Base-by-base conservation (phyloP, 2,113 vertebrate genomes). In the Corythoichthys intestinalis region DNA sequence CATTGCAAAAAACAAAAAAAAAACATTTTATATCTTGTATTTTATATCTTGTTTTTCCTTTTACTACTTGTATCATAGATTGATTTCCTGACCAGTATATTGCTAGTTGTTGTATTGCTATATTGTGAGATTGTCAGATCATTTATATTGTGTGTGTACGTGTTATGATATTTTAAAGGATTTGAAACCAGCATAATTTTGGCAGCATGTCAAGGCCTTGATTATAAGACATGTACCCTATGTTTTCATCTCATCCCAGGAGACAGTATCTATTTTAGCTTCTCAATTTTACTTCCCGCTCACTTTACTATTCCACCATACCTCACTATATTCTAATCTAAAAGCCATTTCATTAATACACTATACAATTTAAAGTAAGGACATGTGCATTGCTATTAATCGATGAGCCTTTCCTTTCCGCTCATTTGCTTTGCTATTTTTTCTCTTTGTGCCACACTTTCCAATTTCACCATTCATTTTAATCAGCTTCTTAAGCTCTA, bases 351-450 rank as follows among this genome's bases (percentile, higher is more conserved):
- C 83, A 87, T 90, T 91, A 90, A 90, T 83, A 85, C 70, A 39
- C 82, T 71, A 75, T 74, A 67, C 70, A 75, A 88, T 77, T 86
- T 74, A 87, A 78, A 74, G 82, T 79, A 70, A 81, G 79, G 77
- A 82, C 77, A 67, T 74, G 79, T 81, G 80, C 87, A 90, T 92
- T 83, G 90, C 90, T 91, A 91, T 90, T 90, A 90, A 92, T 91
- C 75, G 61, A 81, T 71, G 56, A 79, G 39, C 65, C 48, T 64
- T 57, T 17, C 79, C 65, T 79, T 44, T 71, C 59, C 74, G 78
- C 75, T 82, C 73, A 4, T 85, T 78, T 75, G 53, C 75, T 79
- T 80, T 47, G 73, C 77, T 83, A 79, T 80, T 75, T 71, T 79
- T 75, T 66, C 67, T 78, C 77, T 81, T 79, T 82, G 77, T 80